Evolutionary conservation across 2,113 vertebrate species (phyloP).

Genomic region (Heterotis niloticus): DNA sequence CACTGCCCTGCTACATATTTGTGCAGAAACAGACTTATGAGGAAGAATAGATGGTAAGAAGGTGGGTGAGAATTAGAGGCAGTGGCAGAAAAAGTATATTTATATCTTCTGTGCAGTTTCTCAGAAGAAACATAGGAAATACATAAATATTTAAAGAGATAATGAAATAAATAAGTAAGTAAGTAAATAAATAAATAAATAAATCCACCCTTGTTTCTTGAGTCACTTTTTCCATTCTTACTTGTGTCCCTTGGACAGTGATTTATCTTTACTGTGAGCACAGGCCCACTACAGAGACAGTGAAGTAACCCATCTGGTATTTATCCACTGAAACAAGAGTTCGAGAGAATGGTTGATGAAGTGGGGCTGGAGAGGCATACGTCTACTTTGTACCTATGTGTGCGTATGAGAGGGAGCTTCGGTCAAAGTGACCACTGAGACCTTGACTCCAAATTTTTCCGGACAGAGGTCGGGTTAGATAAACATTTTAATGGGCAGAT

Average conservation of each 20-base stretch:
- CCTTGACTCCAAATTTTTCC: neutral
- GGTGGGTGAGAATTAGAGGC: too few species aligned
- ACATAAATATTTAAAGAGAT: too few species aligned
- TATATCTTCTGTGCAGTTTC: too few species aligned
- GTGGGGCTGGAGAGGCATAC: neutral
- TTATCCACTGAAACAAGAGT: constrained; percentile 57
- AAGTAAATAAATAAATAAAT: too few species aligned
- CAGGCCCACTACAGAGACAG: constrained; percentile 50
- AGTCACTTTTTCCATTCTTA: constrained; percentile 64
- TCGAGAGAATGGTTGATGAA: constrained; percentile 10
- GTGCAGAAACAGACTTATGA: too few species aligned
- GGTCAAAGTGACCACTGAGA: neutral
- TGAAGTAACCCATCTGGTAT: constrained; percentile 64
- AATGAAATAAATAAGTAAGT: too few species aligned
- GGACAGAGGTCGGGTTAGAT: neutral
- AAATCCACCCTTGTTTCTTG: constrained; percentile 44
- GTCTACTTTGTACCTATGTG: neutral
- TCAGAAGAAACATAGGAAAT: too few species aligned
- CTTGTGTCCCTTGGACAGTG: constrained; percentile 46
- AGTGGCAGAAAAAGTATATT: too few species aligned
- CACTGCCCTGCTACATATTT: too few species aligned
- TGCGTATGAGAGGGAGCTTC: too few species aligned
- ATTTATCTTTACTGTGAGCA: constrained; percentile 48
- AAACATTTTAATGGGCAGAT: neutral
- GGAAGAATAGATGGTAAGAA: too few species aligned